Evolutionary conservation across 37 sponge, comb jelly and placozoan genomes (phyloP), one percentile per base, ranked within the genome.

Genomic region (Geodia barretti): DNA sequence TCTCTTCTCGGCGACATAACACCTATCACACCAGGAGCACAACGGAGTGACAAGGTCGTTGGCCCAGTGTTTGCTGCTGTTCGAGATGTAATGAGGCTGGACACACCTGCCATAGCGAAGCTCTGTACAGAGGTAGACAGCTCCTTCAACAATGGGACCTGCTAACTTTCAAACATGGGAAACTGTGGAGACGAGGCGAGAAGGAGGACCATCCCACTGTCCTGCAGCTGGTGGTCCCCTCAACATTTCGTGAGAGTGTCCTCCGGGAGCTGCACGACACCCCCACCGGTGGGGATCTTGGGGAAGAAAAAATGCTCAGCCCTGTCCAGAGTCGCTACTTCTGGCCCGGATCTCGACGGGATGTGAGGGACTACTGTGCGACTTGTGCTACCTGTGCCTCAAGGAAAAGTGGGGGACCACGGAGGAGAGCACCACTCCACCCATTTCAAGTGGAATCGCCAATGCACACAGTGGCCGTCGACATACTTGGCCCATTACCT

Each of bases 401-500:
- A 23, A 69, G 70, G n/a, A n/a, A n/a, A 30, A 23, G 11, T 24
- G 72, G 40, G 1, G 38, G 38, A 17, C 24, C 39, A 41, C 72
- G 39, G 39, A 72, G 40, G 0, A n/a, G 36, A 35, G 39, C n/a
- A 1, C 1, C 72, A 24, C 1, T 38, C 11, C 24, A 72, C 39
- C 72, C 72, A 21, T 14, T 72, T 20, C 72, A 72, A 35, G 41
- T 72, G 24, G 72, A n/a, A n/a, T 72, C 1, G 36, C 24, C 24
- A n/a, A n/a, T n/a, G n/a, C n/a, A n/a, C n/a, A n/a, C n/a, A n/a
- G n/a, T n/a, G n/a, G n/a, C n/a, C n/a, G n/a, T 72, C 0, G 72
- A 35, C 39, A 72, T 72, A 38, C 39, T 37, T 38, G 72, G 72
- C 38, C 41, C 72, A n/a, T 41, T 72, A 31, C 72, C 72, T 26